Evolutionary conservation across 2,113 vertebrate species (phyloP), one percentile per base, ranked within the genome.

Genomic region (Salminus brasiliensis): DNA sequence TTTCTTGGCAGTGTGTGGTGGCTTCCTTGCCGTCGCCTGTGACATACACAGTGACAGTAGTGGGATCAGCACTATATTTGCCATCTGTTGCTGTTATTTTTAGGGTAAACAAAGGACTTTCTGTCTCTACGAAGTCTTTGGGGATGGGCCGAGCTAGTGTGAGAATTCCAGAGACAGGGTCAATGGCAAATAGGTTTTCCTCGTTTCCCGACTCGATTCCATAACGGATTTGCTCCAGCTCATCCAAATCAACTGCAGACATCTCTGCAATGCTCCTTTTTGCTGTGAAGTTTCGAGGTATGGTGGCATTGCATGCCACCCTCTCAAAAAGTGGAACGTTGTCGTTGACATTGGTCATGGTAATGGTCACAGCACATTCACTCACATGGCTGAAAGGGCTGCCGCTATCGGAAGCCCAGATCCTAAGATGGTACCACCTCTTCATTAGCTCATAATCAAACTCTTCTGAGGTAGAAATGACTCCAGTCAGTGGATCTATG

Each of bases 391-490:
- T 94, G 85, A 96, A 99, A 16, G 97, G 98, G 29, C 92, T 93
- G 3, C 98, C 98, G 74, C 96, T 97, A 0, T 99, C 98, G 0
- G 95, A 96, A 0, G 97, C 98, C 95, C 96, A 96, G 23, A 99
- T 92, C 27, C 92, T 93, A 59, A 99, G 90, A 41, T 93, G 93
- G 81, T 97, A 98, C 85, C 93, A 89, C 10, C 98, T 92, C 74
- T 94, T 96, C 95, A 97, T 97, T 65, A 97, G 87, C 86, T 99
- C 98, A 12, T 98, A 99, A 85, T 99, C 97, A 88, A 99, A 88
- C 15, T 94, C 90, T 76, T 93, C 94, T 1, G 94, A 90, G 43
- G 96, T 97, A 2, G 92, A 94, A 87, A 99, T 96, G 66, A 94
- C 63, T 0, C 97, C 98, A 6, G 93, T 94, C 65, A 96, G 94